Evolutionary conservation across 2,797 vertebrate species (phyloP).

Genomic region (Novumbra hubbsi): DNA sequence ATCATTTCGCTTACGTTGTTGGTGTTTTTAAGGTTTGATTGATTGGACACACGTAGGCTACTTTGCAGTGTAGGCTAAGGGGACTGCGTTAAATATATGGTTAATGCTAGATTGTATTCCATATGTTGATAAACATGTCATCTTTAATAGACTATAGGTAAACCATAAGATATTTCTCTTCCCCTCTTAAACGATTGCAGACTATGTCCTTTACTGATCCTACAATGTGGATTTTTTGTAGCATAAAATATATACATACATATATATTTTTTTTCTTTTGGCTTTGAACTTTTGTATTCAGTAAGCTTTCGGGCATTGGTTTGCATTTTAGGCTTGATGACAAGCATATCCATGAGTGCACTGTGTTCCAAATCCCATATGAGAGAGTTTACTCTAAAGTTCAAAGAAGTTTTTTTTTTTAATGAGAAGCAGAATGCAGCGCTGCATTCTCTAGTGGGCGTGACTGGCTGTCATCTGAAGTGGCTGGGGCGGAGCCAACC

Average conservation of each 20-base stretch:
- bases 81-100: not conserved
- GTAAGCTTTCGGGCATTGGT: not conserved
- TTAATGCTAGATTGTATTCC: not conserved
- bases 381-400: constrained; percentile 17
- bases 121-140: not conserved
- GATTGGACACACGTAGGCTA: not conserved
- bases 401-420: constrained; percentile 19
- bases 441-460: constrained; percentile 49
- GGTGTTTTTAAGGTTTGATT: not conserved
- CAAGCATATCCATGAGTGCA: not conserved
- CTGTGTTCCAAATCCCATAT: constrained; percentile 6
- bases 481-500: constrained; percentile 67
- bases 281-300: not conserved
- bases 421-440: constrained; percentile 52
- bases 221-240: not conserved
- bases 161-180: not conserved
- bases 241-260: not conserved
- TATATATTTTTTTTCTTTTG: not conserved
- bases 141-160: not conserved
- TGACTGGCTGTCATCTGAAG: constrained; percentile 50
- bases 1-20: constrained; percentile 1
- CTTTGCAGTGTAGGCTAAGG: not conserved
- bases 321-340: not conserved
- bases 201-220: not conserved
- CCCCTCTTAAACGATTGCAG: not conserved